phyloP scores from a whole-genome alignment of 2,888 invertebrate genomes.

The Macroteleia sp. region DNA sequence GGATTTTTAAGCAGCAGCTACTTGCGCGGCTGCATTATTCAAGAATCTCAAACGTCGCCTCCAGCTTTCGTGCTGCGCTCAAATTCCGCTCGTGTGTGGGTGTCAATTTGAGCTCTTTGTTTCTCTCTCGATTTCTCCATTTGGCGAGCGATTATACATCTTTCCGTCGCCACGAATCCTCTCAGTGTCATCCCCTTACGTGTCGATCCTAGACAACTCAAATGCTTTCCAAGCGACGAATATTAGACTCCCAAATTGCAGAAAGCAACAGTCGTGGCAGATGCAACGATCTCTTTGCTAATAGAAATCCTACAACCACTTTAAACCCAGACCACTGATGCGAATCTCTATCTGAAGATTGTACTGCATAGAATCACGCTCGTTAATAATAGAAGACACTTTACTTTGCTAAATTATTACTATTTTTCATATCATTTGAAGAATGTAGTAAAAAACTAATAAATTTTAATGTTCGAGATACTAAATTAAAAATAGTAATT shows the following conservation, averaged over 20 bases:
- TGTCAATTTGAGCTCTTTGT: slow-evolving; percentile 75
- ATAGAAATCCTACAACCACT: slow-evolving; percentile 39
- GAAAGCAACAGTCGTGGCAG: slow-evolving; percentile 77
- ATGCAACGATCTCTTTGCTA: slow-evolving; percentile 52
- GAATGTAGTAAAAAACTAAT: too few species aligned
- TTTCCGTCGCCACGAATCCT: slow-evolving; percentile 55
- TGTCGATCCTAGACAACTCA: slow-evolving; percentile 59
- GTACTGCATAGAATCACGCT: too few species aligned
- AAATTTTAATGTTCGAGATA: too few species aligned
- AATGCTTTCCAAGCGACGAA: slow-evolving; percentile 52
- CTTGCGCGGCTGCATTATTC: slow-evolving; percentile 79
- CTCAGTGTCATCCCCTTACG: slow-evolving; percentile 50
- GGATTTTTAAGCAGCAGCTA: slow-evolving; percentile 74
- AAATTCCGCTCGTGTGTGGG: slow-evolving; percentile 72
- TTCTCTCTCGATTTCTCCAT: slow-evolving; percentile 40
- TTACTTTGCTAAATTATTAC: too few species aligned
- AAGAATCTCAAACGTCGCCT: slow-evolving; percentile 68
- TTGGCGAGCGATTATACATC: slow-evolving; percentile 47
- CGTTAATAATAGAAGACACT: too few species aligned
- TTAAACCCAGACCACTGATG: slow-evolving; percentile 37
- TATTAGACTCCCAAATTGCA: slow-evolving; percentile 83
- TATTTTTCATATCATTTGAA: too few species aligned
- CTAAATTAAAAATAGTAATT: too few species aligned
- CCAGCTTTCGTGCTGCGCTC: slow-evolving; percentile 59
- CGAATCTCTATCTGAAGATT: too few species aligned